Base-by-base conservation (phyloP, 2,797 vertebrate genomes). In the Pelobates cultripes region DNA sequence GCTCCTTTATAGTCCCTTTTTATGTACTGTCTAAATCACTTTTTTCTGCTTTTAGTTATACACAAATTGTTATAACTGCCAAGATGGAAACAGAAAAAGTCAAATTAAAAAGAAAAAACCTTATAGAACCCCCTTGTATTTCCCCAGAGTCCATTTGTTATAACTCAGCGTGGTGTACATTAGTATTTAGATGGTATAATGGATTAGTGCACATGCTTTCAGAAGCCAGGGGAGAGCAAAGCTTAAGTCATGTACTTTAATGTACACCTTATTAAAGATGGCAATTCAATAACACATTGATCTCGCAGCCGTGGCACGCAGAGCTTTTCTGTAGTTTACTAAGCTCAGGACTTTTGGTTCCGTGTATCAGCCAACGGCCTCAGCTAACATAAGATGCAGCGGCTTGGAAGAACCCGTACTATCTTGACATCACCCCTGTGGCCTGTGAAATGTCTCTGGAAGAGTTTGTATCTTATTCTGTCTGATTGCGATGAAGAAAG, bases 211-310 rank as follows among this genome's bases (percentile, higher is more conserved):
- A 74, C 60, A 63, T 73, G 64, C 64, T 64, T 83, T 78, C 64
- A 75, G 43, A 83, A 83, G 76, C 76, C 81, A 64, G 73, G 77
- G 64, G 81, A 78, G 81, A 83, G 66, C 42, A 43, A 14, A 40
- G 45, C 53, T 74, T 83, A 83, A 83, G 76, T 75, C 60, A 53
- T 63, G 76, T 74, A 69, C 81, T 83, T 83, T 83, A 83, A 83
- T 83, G 81, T 78, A 55, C 64, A 83, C 70, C 76, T 78, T 83
- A 83, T 83, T 83, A 83, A 75, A 78, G 81, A 78, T 78, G 53
- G 81, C 81, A 74, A 83, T 78, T 78, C 81, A 83, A 83, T 83
- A 83, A 78, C 9, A 42, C 76, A 78, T 78, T 66, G 81, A 79
- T 79, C 81, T 78, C 17, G 40, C 76, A 68, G 51, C 17, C 17